Conservation (phyloP, 2,113 vertebrate species). For the Cynoglossus semilaevis region DNA sequence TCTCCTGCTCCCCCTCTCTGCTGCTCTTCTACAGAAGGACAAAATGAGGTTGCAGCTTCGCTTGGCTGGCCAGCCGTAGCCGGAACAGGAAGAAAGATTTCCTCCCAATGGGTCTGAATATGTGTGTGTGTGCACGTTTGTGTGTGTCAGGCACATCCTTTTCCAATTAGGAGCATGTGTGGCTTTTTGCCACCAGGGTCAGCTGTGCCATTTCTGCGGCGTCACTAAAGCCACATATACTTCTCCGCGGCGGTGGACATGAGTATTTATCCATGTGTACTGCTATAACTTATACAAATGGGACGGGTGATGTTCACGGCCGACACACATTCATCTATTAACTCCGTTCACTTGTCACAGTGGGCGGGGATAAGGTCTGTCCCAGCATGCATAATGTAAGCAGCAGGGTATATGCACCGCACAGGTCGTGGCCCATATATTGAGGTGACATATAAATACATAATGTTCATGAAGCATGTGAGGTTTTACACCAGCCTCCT, state of each 20-base stretch:
- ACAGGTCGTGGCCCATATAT: background rate
- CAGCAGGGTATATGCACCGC: background rate
- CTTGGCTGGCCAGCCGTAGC: conserved; percentile 44
- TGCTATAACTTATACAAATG: background rate
- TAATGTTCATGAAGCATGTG: background rate
- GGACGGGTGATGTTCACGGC: background rate
- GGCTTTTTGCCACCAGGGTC: conserved; percentile 33
- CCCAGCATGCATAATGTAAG: background rate
- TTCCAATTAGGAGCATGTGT: conserved; percentile 34
- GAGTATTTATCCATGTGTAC: too few species aligned
- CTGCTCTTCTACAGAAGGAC: too few species aligned
- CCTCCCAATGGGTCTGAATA: conserved; percentile 48
- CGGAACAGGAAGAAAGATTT: conserved; percentile 63
- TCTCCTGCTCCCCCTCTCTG: too few species aligned
- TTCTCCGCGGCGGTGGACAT: too few species aligned
- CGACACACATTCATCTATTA: background rate
- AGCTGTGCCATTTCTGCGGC: conserved; percentile 23
- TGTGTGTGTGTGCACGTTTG: too few species aligned
- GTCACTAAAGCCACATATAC: too few species aligned
- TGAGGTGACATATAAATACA: background rate
- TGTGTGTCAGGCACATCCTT: too few species aligned
- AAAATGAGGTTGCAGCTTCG: conserved; percentile 56
- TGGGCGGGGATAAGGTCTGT: background rate
- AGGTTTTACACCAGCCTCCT: background rate
- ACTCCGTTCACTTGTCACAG: background rate